These are phyloP conservation scores for Enteromius anoplus DNA, from an alignment of 2,797 vertebrate species.

Conservation along the genomic window DNA sequence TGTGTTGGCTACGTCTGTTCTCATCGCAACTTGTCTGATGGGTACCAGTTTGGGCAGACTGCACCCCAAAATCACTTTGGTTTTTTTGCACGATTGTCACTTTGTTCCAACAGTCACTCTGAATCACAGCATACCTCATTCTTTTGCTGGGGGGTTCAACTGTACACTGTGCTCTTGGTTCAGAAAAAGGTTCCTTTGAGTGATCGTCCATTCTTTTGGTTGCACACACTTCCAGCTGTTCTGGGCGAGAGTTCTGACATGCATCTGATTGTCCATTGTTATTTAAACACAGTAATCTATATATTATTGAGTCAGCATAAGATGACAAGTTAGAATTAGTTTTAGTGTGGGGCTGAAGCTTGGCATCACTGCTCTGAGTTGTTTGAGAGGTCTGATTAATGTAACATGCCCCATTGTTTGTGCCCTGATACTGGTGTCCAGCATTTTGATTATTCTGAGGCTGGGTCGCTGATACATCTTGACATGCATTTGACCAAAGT, in stretches of 20 bases:
- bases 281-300: neutral
- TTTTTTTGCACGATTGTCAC: neutral
- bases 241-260: neutral
- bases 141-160: slow-evolving; percentile 20
- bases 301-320: neutral
- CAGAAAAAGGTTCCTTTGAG: neutral
- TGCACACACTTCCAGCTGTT: too few relatives aligned
- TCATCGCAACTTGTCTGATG: neutral
- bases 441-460: neutral
- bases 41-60: neutral
- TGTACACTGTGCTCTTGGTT: neutral
- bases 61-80: neutral
- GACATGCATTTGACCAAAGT: neutral
- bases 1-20: neutral
- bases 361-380: neutral
- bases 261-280: neutral
- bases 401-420: neutral
- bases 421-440: neutral
- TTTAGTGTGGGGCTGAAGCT: neutral
- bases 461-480: neutral
- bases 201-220: neutral
- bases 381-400: neutral
- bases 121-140: neutral
- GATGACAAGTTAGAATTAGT: neutral
- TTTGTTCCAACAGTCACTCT: neutral